Base-by-base conservation (phyloP, 2,113 vertebrate genomes). In the Motacilla alba region DNA sequence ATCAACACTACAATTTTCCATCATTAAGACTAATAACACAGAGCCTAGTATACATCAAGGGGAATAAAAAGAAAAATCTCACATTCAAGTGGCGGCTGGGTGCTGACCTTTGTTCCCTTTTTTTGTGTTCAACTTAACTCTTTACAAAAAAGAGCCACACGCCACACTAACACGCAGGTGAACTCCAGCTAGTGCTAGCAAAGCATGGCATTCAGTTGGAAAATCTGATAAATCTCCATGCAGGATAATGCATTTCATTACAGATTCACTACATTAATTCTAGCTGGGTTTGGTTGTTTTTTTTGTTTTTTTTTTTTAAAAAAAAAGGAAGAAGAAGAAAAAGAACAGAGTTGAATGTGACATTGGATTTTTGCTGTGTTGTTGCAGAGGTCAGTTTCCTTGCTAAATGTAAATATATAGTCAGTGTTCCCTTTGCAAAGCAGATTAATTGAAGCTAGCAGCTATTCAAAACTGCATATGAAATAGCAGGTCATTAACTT, bases 1-100 rank as follows among this genome's bases (percentile, higher is more conserved):
- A 99, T 99, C 99, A 99, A 99, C 99, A 99, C 99, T 99, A 99
- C 99, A 99, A 99, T 99, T 99, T 99, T 99, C 99, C 99, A 99
- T 99, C 99, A 99, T 99, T 99, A 99, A 99, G 98, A 99, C 99
- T 99, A 99, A 99, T 99, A 99, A 99, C 98, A 99, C 99, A 99
- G 98, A 99, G 99, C 98, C 99, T 99, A 98, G 98, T 98, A 98
- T 99, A 99, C 99, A 99, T 99, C 99, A 99, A 99, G 99, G 99
- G 99, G 99, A 99, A 99, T 98, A 99, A 99, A 99, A 98, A 98
- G 98, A 99, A 99, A 99, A 99, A 99, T 99, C 98, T 99, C 98
- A 98, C 98, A 99, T 99, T 99, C 99, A 99, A 99, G 99, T 99
- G 99, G 99, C 98, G 98, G 98, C 99, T 99, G 99, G 99, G 99